Percentiles rank a stretch among this genome's conserved stretches.
Evolutionary conservation across 2,888 invertebrate species (phyloP).

Genomic region (Callyntrura guangdongensis): DNA sequence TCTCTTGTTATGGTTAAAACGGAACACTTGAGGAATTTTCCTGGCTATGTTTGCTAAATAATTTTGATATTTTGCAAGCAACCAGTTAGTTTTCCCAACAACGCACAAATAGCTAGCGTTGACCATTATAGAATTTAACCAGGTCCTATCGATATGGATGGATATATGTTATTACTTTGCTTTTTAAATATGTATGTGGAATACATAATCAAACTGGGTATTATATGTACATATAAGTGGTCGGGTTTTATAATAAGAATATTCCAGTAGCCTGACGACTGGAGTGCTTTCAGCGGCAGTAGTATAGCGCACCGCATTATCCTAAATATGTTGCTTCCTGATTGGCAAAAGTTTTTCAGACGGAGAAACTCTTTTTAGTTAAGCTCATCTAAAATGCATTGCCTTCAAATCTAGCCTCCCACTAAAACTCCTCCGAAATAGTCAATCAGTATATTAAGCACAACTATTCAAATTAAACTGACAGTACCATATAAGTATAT

Average conservation of each 20-base stretch:
- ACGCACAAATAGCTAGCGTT: not conserved
- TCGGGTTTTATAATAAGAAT: constrained; percentile 22
- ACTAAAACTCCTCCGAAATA: constrained; percentile 39
- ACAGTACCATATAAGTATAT: constrained; percentile 47
- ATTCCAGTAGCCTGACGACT: not conserved
- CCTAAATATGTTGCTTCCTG: constrained; percentile 31
- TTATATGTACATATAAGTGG: not conserved
- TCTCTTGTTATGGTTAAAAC: too few relatives aligned
- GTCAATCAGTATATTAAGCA: constrained; percentile 63
- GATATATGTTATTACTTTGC: constrained; percentile 6
- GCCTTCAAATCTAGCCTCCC: constrained; percentile 66
- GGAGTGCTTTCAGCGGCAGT: not conserved
- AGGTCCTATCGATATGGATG: not conserved
- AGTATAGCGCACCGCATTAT: not conserved
- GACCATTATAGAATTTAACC: not conserved
- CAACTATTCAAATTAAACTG: constrained; percentile 29
- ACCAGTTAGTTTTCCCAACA: not conserved
- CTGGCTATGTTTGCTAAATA: too few relatives aligned
- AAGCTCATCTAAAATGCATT: constrained; percentile 68
- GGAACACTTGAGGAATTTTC: too few relatives aligned
- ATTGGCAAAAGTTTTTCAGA: constrained; percentile 49
- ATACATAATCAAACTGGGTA: constrained; percentile 11
- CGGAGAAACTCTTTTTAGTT: constrained; percentile 46
- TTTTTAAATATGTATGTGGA: constrained; percentile 51
- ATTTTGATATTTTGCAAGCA: constrained; percentile 15